Base-by-base conservation (phyloP, 1,140 invertebrate species). In the Globodera ellingtonae region DNA sequence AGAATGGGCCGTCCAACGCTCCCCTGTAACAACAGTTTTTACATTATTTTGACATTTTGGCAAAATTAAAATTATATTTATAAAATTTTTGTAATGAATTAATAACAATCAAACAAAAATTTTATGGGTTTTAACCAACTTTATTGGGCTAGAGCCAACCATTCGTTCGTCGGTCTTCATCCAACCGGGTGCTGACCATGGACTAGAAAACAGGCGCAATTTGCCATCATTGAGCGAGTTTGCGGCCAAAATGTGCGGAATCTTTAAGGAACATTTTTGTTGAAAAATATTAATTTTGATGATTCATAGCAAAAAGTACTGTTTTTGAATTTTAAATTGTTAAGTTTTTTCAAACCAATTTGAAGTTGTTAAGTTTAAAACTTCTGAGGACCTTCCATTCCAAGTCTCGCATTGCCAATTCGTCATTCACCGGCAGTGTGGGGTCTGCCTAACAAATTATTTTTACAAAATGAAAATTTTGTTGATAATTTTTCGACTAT, bases 171-270 rank as follows among this genome's bases (percentile, higher is more conserved):
- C 94, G 0, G 92, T 93, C 90, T 98, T 98, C 95, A 98, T 97
- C 95, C 95, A 98, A 5, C 90, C 89, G 0, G 96, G 96, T 0
- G 95, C 92, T 75, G 93, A 93, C 95, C 95, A 97, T 0, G 94
- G 92, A 18, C 93, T 92, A 0, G 92, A 92, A 80, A 95, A 90
- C 3, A 95, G 89, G 79, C 91, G 84, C 86, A 93, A 81, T 69
- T 89, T 81, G 65, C 89, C 83, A 6, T 85, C 79, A 71, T 86
- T 90, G 50, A 92, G 72, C 21, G 85, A 77, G 72, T 88, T 84
- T 15, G 92, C 93, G 80, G 89, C 80, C 78, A 92, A 89, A 56
- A 94, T 92, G 67, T 92, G 90, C 0, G 93, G 93, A 82, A 94
- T 93, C 93, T 94, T 15, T 15, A 62, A 8, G 35, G 35, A 35